Conservation (phyloP, 2,888 invertebrate species). For the Synergus japonicus region DNA sequence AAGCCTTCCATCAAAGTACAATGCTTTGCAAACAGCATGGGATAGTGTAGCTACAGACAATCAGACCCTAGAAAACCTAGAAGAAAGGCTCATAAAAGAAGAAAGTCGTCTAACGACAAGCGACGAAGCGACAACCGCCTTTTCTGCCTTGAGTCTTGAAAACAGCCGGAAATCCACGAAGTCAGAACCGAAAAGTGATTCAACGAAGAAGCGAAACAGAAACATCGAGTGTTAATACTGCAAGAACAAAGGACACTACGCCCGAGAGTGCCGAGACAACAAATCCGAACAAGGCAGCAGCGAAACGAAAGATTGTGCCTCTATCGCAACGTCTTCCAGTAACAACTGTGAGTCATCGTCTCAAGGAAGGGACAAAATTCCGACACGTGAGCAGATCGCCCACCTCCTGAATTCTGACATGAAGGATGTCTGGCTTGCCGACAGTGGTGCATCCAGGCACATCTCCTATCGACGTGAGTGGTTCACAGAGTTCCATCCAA, state of each 20-base stretch:
- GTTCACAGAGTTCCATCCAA: conserved; percentile 47
- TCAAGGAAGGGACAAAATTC: too few species aligned
- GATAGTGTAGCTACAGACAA: conserved; percentile 51
- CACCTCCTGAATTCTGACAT: conserved; percentile 43
- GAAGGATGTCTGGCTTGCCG: conserved; percentile 56
- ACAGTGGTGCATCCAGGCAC: conserved; percentile 59
- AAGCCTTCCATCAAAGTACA: conserved; percentile 56
- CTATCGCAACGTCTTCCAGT: neutral
- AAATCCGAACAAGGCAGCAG: neutral
- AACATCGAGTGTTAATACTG: conserved; percentile 41
- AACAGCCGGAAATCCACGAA: neutral
- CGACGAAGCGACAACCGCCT: conserved; percentile 18
- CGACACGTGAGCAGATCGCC: neutral
- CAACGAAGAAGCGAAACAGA: neutral
- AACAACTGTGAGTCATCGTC: too few species aligned
- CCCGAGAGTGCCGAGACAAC: conserved; percentile 41
- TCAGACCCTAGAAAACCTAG: conserved; percentile 52
- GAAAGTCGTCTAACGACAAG: conserved; percentile 43
- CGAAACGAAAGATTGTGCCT: conserved; percentile 32
- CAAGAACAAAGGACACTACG: conserved; percentile 44
- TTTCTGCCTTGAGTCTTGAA: conserved; percentile 40
- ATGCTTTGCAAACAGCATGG: conserved; percentile 58
- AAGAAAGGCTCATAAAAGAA: conserved; percentile 54
- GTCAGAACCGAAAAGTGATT: neutral
- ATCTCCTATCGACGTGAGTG: conserved; percentile 56